These are phyloP conservation scores for Pheucticus melanocephalus DNA, from an alignment of 2,113 vertebrate genomes.

Conservation along the genomic window DNA sequence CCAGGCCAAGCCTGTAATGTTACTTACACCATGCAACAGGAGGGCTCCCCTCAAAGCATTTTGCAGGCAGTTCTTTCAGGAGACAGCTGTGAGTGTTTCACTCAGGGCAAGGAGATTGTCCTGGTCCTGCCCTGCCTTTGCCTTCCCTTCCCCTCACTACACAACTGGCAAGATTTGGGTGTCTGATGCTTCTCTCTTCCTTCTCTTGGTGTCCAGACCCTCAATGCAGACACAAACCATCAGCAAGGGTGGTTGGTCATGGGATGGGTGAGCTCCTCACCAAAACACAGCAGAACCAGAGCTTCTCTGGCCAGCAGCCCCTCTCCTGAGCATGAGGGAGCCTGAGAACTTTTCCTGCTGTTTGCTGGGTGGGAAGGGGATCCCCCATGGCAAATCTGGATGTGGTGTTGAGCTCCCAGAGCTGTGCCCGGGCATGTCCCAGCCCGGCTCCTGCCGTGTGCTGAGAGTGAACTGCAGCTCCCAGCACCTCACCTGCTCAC, in stretches of 20 bases:
- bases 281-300: not conserved
- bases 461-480: not conserved
- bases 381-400: not conserved
- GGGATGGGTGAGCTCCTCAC: not conserved
- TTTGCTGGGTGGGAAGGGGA: not conserved
- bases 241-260: not conserved
- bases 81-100: not conserved
- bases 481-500: not conserved
- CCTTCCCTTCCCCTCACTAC: not conserved
- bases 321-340: not conserved
- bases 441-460: rapidly evolving
- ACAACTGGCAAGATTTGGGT: not conserved
- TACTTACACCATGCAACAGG: rapidly evolving
- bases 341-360: not conserved
- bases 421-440: not conserved
- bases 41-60: not conserved
- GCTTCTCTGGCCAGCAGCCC: not conserved
- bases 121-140: not conserved
- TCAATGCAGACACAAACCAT: not conserved
- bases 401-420: not conserved
- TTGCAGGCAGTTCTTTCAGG: not conserved
- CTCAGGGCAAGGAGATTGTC: not conserved
- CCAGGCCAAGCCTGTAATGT: not conserved
- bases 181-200: not conserved
- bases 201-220: not conserved